These are phyloP conservation scores for Diaprepes abbreviatus DNA, from an alignment of 2,888 invertebrate species.

Conservation along the genomic window DNA sequence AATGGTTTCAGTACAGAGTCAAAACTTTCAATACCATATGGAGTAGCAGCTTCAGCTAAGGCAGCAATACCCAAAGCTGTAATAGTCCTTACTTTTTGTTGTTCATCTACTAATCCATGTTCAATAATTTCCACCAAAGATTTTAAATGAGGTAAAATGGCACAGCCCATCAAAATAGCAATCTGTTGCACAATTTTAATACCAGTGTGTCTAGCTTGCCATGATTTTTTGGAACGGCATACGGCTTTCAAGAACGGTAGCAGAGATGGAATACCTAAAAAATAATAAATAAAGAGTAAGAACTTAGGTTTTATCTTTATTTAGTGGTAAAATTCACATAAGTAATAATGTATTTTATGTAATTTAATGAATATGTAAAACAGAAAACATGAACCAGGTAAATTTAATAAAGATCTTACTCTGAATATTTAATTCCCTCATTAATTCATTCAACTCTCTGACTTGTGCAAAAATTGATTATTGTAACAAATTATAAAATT, in stretches of 20 bases:
- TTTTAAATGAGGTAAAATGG: slow-evolving; percentile 97
- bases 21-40: slow-evolving; percentile 99
- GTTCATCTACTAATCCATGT: slow-evolving; percentile 97
- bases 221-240: slow-evolving; percentile 98
- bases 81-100: slow-evolving; percentile 99
- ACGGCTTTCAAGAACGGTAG: slow-evolving; percentile 99
- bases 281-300: too few species aligned
- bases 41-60: slow-evolving; percentile 98
- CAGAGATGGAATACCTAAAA: slow-evolving; percentile 91
- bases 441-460: too few species aligned
- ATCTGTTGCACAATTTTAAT: slow-evolving; percentile 99
- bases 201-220: slow-evolving; percentile 98
- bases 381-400: too few species aligned
- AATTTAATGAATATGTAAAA: too few species aligned
- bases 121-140: slow-evolving; percentile 99
- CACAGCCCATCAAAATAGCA: slow-evolving; percentile 99
- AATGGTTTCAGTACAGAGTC: slow-evolving; percentile 99
- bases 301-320: too few species aligned
- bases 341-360: too few species aligned
- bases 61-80: slow-evolving; percentile 99
- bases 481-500: too few species aligned
- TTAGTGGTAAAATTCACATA: too few species aligned
- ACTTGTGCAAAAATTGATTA: too few species aligned
- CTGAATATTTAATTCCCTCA: too few species aligned
- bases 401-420: too few species aligned